A percentile compares a stretch with the other conserved stretches of the same genome.
phyloP scores from a whole-genome alignment of 2,797 vertebrate species.

The Lutjanus argentimaculatus region DNA sequence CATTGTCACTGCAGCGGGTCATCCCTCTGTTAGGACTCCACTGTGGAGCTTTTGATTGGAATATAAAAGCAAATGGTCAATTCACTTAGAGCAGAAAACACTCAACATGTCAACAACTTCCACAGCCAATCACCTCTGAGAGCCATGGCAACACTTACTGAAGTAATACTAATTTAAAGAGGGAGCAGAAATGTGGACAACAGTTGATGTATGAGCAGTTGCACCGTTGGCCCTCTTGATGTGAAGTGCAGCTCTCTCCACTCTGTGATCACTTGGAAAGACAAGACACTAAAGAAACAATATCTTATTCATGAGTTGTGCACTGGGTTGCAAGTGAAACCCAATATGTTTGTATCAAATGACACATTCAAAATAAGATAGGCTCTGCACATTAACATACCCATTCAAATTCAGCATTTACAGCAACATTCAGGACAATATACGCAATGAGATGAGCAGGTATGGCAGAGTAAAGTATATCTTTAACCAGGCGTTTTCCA shows the following conservation, averaged over 20 bases:
- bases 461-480: background rate
- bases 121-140: background rate
- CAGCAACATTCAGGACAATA: background rate
- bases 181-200: constrained; percentile 3
- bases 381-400: constrained; percentile 47
- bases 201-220: constrained; percentile 24
- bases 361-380: constrained; percentile 55
- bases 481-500: background rate
- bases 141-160: constrained; percentile 10
- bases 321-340: constrained; percentile 61
- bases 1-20: constrained; percentile 66
- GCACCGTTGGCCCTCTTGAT: constrained; percentile 1
- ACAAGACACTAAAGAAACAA: constrained; percentile 64
- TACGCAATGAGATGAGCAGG: background rate
- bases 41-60: background rate
- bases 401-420: constrained; percentile 39
- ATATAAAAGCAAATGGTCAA: constrained; percentile 15
- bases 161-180: constrained; percentile 35
- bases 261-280: constrained; percentile 58
- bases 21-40: constrained; percentile 60
- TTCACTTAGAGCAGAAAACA: constrained; percentile 14
- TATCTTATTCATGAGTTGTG: constrained; percentile 82
- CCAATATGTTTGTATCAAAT: constrained; percentile 71
- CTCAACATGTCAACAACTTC: background rate
- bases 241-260: constrained; percentile 36